Conservation (phyloP, 2,888 invertebrate genomes). For the Thysanoteuthis rhombus region DNA sequence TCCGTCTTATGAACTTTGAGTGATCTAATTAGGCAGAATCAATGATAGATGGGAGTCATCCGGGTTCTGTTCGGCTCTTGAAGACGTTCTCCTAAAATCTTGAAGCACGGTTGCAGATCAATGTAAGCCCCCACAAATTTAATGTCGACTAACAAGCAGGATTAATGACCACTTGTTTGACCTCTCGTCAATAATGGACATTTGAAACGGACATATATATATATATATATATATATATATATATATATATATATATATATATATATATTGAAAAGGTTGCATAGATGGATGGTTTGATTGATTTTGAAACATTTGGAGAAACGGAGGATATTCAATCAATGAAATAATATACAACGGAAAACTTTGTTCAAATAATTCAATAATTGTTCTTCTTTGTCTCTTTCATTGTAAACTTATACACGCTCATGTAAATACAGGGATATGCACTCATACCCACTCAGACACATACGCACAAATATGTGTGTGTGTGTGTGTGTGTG, state of each 20-base stretch:
- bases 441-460: background rate
- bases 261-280: background rate
- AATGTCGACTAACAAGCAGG: background rate
- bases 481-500: background rate
- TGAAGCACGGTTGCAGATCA: background rate
- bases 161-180: constrained; percentile 12
- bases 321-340: background rate
- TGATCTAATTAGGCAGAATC: background rate
- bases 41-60: background rate
- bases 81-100: background rate
- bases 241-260: background rate
- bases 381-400: background rate
- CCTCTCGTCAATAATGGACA: background rate
- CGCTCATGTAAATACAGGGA: background rate
- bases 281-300: background rate
- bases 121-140: background rate
- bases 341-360: background rate
- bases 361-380: background rate
- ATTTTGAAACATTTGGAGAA: background rate
- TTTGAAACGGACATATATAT: too few relatives aligned
- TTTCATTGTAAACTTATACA: background rate
- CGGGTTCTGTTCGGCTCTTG: background rate
- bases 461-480: background rate
- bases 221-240: background rate
- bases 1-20: background rate